Percentiles rank a stretch among this genome's conserved stretches.
Conservation (phyloP, 2,888 invertebrate species). For the Lysandra coridon region DNA sequence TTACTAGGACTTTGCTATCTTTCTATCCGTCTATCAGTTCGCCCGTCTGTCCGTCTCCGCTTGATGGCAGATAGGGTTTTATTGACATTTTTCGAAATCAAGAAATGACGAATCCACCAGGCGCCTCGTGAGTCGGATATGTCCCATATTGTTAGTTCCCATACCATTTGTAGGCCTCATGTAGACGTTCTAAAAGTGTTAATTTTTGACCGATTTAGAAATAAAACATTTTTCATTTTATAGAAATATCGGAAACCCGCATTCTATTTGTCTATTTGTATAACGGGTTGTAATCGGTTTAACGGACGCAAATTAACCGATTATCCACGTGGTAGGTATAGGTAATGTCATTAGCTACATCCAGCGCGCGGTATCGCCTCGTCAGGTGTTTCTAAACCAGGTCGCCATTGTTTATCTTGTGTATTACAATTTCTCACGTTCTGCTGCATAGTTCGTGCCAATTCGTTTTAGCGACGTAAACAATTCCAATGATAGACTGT, state of each 20-base stretch:
- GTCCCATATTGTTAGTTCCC: no score
- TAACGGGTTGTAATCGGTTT: conserved; percentile 13
- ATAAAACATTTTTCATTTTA: background rate
- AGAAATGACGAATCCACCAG: no score
- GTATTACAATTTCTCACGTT: conserved; percentile 19
- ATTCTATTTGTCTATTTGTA: background rate
- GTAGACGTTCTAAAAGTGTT: no score
- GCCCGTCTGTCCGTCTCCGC: no score
- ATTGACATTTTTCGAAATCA: no score
- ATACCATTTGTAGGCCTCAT: no score
- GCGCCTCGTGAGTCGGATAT: no score
- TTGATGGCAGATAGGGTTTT: no score
- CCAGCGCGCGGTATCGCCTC: background rate
- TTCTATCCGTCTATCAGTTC: no score
- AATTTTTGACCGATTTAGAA: no score
- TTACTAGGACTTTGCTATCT: no score
- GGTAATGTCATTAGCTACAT: conserved; percentile 14
- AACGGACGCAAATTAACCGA: background rate
- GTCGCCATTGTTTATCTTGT: conserved; percentile 27
- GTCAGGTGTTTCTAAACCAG: conserved; percentile 26
- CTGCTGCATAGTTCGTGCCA: background rate
- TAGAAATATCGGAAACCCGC: background rate
- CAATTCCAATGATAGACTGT: background rate
- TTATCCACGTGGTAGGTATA: conserved; percentile 17
- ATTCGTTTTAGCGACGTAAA: background rate